These are phyloP conservation scores for Hepsetus odoe DNA, from an alignment of 2,113 vertebrate species.

Conservation along the genomic window DNA sequence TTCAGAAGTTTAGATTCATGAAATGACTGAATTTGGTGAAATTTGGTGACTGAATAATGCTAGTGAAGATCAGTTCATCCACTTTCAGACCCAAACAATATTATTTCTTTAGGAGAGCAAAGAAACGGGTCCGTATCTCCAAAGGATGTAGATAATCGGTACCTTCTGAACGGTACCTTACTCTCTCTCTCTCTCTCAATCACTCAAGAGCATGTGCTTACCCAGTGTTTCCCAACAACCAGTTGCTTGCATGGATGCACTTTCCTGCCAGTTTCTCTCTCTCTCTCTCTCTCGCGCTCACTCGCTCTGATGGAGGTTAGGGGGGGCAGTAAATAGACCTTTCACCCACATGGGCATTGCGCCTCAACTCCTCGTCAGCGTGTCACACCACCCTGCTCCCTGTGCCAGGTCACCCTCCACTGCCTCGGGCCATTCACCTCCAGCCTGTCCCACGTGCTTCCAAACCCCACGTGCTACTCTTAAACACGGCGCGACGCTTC, in stretches of 20 bases:
- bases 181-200: background rate
- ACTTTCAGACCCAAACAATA: no score
- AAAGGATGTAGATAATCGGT: no score
- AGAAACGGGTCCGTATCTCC: no score
- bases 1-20: no score
- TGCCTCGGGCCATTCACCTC: background rate
- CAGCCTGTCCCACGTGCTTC: background rate
- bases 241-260: background rate
- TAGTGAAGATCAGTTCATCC: no score
- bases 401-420: slow-evolving; percentile 7
- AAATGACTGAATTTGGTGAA: no score
- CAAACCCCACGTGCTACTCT: background rate
- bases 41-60: no score
- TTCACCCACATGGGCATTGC: slow-evolving; percentile 52
- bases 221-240: background rate
- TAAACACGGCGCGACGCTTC: background rate
- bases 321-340: slow-evolving; percentile 54
- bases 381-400: slow-evolving; percentile 24
- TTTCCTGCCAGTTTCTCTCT: background rate
- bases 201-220: background rate
- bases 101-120: no score
- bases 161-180: background rate
- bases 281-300: background rate
- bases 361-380: slow-evolving; percentile 25
- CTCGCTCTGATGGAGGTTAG: background rate